Evolutionary conservation across 2,113 vertebrate species (phyloP).

Genomic region (Oreochromis spilurus): DNA sequence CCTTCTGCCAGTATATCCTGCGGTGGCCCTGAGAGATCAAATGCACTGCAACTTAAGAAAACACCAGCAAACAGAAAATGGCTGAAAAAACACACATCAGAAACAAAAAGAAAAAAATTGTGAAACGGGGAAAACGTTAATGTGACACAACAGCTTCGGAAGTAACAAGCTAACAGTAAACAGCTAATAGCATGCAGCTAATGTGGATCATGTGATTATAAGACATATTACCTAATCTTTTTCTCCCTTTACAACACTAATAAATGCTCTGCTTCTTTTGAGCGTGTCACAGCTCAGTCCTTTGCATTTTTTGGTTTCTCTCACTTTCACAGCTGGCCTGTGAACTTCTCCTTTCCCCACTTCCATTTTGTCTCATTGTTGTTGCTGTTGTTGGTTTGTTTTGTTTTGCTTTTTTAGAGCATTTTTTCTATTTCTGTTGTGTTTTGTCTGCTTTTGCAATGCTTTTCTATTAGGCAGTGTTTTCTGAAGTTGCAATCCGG

Average conservation of each 20-base stretch:
- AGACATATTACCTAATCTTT: accelerated
- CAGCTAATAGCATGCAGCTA: neutral
- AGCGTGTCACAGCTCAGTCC: too few species aligned
- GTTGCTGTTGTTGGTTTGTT: neutral
- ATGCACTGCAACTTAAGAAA: neutral
- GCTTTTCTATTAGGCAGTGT: neutral
- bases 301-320: too few species aligned
- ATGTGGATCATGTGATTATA: neutral
- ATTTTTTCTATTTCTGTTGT: neutral
- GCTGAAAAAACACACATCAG: neutral
- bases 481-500: neutral
- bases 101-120: neutral
- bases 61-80: neutral
- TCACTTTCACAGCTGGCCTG: neutral
- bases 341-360: neutral
- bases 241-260: neutral
- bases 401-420: neutral
- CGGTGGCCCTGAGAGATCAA: too few species aligned
- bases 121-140: accelerated
- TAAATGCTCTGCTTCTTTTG: neutral
- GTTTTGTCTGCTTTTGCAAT: too few species aligned
- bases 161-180: neutral
- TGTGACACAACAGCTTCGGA: neutral
- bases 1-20: too few species aligned
- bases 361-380: accelerated